Evolutionary conservation across 2,888 invertebrate genomes (phyloP).

Genomic region (Deilephila elpenor): DNA sequence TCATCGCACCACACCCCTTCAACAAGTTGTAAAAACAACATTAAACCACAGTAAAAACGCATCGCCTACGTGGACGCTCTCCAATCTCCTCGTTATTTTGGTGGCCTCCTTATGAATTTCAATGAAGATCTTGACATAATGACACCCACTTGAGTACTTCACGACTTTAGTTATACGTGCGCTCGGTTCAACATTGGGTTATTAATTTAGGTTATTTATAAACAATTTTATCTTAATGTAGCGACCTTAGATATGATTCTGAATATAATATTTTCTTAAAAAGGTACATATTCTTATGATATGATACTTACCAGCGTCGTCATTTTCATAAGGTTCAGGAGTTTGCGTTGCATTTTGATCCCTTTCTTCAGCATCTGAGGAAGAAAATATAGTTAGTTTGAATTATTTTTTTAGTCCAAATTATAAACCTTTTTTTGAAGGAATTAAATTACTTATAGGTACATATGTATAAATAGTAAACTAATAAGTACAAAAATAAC

Average conservation of each 20-base stretch:
- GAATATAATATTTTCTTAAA: not conserved
- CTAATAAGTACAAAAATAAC: no score
- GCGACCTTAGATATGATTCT: not conserved
- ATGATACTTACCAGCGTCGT: slow-evolving; percentile 56
- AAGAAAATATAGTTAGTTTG: not conserved
- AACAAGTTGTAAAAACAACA: slow-evolving; percentile 83
- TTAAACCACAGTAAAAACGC: slow-evolving; percentile 85
- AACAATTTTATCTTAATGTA: not conserved
- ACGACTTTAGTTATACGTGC: slow-evolving; percentile 17
- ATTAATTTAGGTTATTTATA: not conserved
- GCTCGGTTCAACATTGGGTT: slow-evolving; percentile 13
- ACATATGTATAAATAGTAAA: no score
- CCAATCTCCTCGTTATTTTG: slow-evolving; percentile 73
- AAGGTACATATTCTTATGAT: not conserved
- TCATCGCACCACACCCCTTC: slow-evolving; percentile 75
- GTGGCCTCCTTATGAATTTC: slow-evolving; percentile 82
- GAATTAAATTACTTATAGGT: no score
- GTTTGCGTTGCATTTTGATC: slow-evolving; percentile 49
- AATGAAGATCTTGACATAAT: slow-evolving; percentile 75
- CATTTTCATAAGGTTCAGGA: slow-evolving; percentile 48
- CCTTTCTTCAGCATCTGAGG: slow-evolving; percentile 51
- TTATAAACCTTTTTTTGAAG: no score
- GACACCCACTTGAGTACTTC: slow-evolving; percentile 56
- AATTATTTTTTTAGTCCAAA: no score
- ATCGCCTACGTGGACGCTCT: slow-evolving; percentile 65